Base-by-base conservation (phyloP, 2,113 vertebrate species). In the Hystrix cristata region DNA sequence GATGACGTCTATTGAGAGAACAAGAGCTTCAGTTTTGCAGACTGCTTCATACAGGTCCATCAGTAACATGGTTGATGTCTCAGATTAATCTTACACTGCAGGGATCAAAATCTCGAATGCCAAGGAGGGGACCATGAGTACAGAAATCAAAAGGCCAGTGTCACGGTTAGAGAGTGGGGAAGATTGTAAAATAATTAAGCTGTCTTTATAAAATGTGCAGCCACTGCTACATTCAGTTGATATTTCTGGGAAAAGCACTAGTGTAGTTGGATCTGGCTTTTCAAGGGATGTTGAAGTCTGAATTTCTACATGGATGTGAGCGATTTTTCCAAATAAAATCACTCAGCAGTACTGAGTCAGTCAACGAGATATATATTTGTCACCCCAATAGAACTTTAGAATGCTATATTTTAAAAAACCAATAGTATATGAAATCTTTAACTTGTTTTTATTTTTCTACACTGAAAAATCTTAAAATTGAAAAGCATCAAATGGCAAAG, bases 251-350 rank as follows among this genome's bases (percentile, higher is more conserved):
- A 38, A 93, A 95, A 93, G 91, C 34, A 38, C 19, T 83, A 71
- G 0, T 60, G 71, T 64, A 10, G 38, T 46, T 69, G 90, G 59
- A 83, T 46, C 21, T 74, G 34, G 53, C 59, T 87, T 95, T 94
- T 92, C 89, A 94, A 95, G 27, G 87, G 62, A 95, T 91, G 19
- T 9, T 38, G 55, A 91, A 81, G 65, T 88, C 65, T 84, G 14
- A 80, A 69, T 81, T 90, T 96, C 78, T 83, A 92, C 23, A 76
- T 72, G 27, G 69, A 95, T 84, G 89, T 65, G 67, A 95, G 13
- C 34, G 55, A 74, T 62, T 53, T 76, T 67, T 93, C 59, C 69
- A n/a, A 89, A 81, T 67, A 85, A 88, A 93, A 78, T 76, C 55
- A 43, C 31, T 86, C 25, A 51, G 3, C 23, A 53, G 43, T 65